phyloP scores from a whole-genome alignment of 2,113 vertebrate genomes.

The Megaleporinus macrocephalus region DNA sequence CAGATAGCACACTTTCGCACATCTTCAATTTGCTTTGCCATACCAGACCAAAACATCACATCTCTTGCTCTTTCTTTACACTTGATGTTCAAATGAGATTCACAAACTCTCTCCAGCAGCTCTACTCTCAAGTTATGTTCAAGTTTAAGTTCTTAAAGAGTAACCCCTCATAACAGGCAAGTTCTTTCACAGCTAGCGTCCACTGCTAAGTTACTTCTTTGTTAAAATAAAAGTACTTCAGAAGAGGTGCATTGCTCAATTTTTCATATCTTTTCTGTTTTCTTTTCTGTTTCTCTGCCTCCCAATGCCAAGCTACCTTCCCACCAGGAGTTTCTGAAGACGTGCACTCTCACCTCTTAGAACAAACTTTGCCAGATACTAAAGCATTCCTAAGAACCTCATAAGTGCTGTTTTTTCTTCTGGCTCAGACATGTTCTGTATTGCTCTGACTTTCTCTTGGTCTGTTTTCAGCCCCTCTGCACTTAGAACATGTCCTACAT shows the following conservation, averaged over 20 bases:
- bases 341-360: neutral
- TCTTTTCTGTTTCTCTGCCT: slow-evolving; percentile 12
- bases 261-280: too few relatives aligned
- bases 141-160: too few relatives aligned
- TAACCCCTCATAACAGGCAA: too few relatives aligned
- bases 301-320: slow-evolving; percentile 1
- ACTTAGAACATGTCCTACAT: neutral
- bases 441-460: neutral
- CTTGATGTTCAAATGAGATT: too few relatives aligned
- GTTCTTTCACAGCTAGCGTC: too few relatives aligned
- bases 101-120: too few relatives aligned
- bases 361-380: slow-evolving; percentile 5
- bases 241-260: slow-evolving; percentile 7
- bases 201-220: neutral
- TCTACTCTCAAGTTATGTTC: too few relatives aligned
- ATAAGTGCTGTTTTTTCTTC: neutral
- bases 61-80: too few relatives aligned
- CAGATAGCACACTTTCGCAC: too few relatives aligned
- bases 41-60: too few relatives aligned
- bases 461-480: neutral
- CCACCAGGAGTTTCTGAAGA: neutral
- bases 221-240: slow-evolving; percentile 39
- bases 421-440: neutral
- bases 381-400: slow-evolving; percentile 2
- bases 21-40: too few relatives aligned